Evolutionary conservation across 1,140 invertebrate species (phyloP).

Genomic region (Nautilus pompilius): DNA sequence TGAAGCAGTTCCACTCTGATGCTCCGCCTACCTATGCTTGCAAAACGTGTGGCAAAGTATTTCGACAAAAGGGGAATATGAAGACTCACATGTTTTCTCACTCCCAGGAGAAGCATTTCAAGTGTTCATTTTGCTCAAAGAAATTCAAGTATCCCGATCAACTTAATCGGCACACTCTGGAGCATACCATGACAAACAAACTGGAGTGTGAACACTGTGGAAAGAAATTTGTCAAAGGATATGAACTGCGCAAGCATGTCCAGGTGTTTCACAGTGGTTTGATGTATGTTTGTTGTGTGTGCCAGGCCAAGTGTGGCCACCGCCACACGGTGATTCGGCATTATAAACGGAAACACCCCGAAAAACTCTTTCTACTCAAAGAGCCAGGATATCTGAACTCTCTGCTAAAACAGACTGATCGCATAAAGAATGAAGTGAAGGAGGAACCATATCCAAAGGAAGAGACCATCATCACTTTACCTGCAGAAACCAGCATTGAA

Average conservation of each 20-base stretch:
- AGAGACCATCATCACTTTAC: conserved; percentile 15
- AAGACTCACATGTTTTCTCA: conserved; percentile 53
- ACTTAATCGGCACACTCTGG: conserved; percentile 51
- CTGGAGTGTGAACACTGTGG: conserved; percentile 50
- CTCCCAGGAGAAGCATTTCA: conserved; percentile 42
- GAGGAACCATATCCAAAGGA: conserved; percentile 7
- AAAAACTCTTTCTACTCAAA: conserved; percentile 24
- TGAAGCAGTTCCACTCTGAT: conserved; percentile 47
- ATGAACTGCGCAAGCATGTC: conserved; percentile 54
- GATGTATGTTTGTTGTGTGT: conserved; percentile 56
- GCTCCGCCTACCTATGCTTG: conserved; percentile 54
- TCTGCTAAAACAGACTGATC: conserved; percentile 29
- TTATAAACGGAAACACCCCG: conserved; percentile 54
- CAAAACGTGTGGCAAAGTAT: conserved; percentile 57
- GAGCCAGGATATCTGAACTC: conserved; percentile 27
- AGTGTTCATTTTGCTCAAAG: conserved; percentile 45
- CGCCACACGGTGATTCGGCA: conserved; percentile 56
- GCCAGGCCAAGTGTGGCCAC: conserved; percentile 46
- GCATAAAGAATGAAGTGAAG: conserved; percentile 14
- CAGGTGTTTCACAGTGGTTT: conserved; percentile 54
- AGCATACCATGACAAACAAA: conserved; percentile 43
- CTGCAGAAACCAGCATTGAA: neutral
- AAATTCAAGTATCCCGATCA: conserved; percentile 56
- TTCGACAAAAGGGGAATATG: conserved; percentile 57
- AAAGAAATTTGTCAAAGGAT: conserved; percentile 55